These are phyloP conservation scores for Chinchilla lanigera DNA, from an alignment of 2,113 vertebrate genomes.

Conservation along the genomic window DNA sequence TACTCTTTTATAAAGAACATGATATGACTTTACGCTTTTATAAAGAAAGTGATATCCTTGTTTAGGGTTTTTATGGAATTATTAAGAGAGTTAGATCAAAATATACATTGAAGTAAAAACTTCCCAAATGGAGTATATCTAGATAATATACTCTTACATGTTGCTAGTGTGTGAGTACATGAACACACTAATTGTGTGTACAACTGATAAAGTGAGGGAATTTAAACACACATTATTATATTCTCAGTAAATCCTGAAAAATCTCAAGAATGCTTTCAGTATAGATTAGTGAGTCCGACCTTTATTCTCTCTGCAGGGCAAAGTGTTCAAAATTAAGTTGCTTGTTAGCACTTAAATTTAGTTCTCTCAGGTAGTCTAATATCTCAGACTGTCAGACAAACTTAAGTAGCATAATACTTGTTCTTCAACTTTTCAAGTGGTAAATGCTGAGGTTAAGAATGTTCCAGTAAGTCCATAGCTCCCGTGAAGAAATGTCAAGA, in stretches of 20 bases:
- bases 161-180: background rate
- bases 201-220: background rate
- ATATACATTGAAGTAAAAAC: background rate
- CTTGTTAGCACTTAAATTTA: background rate
- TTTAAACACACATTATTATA: background rate
- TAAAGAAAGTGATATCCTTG: background rate
- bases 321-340: constrained; percentile 24
- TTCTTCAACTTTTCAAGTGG: constrained; percentile 30
- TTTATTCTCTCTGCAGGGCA: background rate
- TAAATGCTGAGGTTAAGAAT: background rate
- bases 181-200: background rate
- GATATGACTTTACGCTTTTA: background rate
- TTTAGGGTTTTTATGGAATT: background rate
- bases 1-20: background rate
- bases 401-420: background rate
- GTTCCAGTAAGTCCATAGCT: background rate
- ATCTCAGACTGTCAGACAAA: background rate
- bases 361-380: background rate
- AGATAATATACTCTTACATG: background rate
- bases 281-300: background rate
- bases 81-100: background rate
- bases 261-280: background rate
- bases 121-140: background rate
- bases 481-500: constrained; percentile 72
- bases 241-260: background rate